Conservation (phyloP, 2,888 invertebrate species). For the Amphipyra berbera region DNA sequence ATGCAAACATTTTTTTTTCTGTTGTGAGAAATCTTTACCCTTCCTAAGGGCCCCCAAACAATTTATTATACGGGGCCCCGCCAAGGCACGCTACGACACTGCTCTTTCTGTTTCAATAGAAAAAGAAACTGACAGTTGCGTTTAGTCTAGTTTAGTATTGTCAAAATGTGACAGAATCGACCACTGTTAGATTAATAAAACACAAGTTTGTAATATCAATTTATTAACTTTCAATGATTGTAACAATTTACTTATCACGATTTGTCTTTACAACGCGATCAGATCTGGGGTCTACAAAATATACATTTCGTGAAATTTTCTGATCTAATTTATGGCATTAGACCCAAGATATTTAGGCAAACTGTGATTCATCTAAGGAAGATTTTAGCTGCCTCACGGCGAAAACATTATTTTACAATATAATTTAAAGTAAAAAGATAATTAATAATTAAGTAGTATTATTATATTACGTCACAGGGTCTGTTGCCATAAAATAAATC, state of each 20-base stretch:
- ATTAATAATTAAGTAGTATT: background rate
- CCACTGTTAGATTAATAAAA: constrained; percentile 31
- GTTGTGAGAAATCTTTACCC: too few species aligned
- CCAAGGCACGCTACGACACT: too few species aligned
- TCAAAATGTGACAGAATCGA: too few species aligned
- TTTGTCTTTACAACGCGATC: constrained; percentile 85
- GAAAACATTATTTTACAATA: too few species aligned
- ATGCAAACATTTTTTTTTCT: too few species aligned
- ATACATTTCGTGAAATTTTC: constrained; percentile 60
- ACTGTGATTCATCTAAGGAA: constrained; percentile 3
- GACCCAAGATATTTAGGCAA: constrained; percentile 9
- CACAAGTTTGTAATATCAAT: constrained; percentile 66
- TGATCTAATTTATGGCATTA: constrained; percentile 49
- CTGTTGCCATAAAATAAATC: constrained; percentile 48
- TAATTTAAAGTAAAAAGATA: too few species aligned
- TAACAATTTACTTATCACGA: constrained; percentile 86
- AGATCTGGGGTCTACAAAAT: constrained; percentile 77
- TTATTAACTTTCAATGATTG: constrained; percentile 82
- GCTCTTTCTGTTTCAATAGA: too few species aligned
- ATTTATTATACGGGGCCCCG: too few species aligned
- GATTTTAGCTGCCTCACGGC: constrained; percentile 20
- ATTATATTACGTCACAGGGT: background rate
- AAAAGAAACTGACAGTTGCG: too few species aligned
- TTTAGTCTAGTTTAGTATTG: too few species aligned
- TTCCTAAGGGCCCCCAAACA: too few species aligned